A percentile compares a stretch with the other conserved stretches of the same genome.
These are phyloP conservation scores for Pogonocichla stellata DNA, from an alignment of 2,113 vertebrate species.

Conservation along the genomic window DNA sequence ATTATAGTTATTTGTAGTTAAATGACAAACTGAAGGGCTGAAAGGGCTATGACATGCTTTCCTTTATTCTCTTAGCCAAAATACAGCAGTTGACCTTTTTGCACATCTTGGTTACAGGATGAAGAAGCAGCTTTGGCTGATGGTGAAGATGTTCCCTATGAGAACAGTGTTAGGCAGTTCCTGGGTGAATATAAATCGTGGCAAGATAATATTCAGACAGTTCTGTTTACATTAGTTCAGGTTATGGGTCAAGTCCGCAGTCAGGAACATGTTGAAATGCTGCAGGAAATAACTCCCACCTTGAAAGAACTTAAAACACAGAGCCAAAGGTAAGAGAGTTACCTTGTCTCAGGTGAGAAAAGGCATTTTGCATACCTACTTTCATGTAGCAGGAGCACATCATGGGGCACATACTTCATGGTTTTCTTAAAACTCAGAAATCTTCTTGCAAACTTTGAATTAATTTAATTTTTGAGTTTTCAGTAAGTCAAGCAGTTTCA, in stretches of 20 bases:
- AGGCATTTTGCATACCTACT: background rate
- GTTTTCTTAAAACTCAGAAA: background rate
- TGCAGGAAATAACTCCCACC: slow-evolving; percentile 94
- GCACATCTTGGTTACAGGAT: slow-evolving; percentile 77
- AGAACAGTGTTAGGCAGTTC: slow-evolving; percentile 95
- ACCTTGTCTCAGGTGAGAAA: background rate
- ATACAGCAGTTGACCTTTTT: background rate
- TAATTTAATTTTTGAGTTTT: background rate
- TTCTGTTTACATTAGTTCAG: slow-evolving; percentile 94
- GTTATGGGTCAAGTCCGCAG: slow-evolving; percentile 91
- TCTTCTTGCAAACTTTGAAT: background rate
- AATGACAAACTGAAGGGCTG: background rate
- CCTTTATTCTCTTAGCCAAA: background rate
- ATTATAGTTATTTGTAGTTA: background rate
- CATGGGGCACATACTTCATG: too few species aligned
- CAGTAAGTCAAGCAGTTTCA: background rate
- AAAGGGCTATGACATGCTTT: background rate
- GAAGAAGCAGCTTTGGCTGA: slow-evolving; percentile 94
- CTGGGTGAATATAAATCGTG: slow-evolving; percentile 95
- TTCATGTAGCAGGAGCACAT: background rate
- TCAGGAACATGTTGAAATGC: slow-evolving; percentile 91
- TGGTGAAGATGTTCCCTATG: slow-evolving; percentile 93
- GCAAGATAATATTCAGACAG: slow-evolving; percentile 98
- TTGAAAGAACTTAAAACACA: slow-evolving; percentile 93
- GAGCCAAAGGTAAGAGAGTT: slow-evolving; percentile 86